A percentile compares a stretch with the other conserved stretches of the same genome.
phyloP scores from a whole-genome alignment of 1,140 invertebrate genomes.

The Elysia chlorotica region DNA sequence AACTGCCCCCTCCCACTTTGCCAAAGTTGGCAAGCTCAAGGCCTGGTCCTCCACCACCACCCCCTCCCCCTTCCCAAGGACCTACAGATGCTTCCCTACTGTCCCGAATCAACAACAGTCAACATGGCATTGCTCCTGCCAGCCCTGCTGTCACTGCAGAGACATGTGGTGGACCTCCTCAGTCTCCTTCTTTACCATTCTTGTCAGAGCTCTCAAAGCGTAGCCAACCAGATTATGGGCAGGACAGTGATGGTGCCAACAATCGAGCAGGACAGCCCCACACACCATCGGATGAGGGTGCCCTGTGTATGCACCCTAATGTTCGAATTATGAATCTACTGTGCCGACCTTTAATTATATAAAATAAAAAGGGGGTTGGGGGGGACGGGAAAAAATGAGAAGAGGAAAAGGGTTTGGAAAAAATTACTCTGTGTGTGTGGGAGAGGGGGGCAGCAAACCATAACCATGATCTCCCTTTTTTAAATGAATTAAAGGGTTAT shows the following conservation, averaged over 20 bases:
- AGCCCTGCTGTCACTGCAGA: constrained; percentile 13
- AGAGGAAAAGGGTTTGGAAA: too few species aligned
- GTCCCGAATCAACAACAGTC: background rate
- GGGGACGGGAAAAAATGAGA: too few species aligned
- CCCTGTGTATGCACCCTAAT: too few species aligned
- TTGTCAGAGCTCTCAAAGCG: constrained; percentile 29
- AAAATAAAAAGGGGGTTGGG: too few species aligned
- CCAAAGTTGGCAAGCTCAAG: constrained; percentile 17
- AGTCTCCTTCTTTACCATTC: constrained; percentile 33
- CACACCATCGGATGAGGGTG: too few species aligned
- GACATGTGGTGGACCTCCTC: constrained; percentile 9
- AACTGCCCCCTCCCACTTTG: constrained; percentile 26
- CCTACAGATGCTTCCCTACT: background rate
- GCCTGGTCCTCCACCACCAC: background rate
- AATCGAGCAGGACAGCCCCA: constrained; percentile 20
- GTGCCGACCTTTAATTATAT: too few species aligned
- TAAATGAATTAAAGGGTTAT: too few species aligned
- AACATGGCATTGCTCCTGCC: constrained; percentile 25
- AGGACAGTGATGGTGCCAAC: constrained; percentile 17
- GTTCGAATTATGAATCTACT: too few species aligned
- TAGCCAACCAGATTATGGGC: background rate
- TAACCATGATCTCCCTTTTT: too few species aligned
- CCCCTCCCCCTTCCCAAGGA: constrained; percentile 2
- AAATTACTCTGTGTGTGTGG: too few species aligned
- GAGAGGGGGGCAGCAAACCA: too few species aligned